Evolutionary conservation across 2,797 vertebrate species (phyloP), one percentile per base, ranked within the genome.

Genomic region (Phataginus tricuspis): DNA sequence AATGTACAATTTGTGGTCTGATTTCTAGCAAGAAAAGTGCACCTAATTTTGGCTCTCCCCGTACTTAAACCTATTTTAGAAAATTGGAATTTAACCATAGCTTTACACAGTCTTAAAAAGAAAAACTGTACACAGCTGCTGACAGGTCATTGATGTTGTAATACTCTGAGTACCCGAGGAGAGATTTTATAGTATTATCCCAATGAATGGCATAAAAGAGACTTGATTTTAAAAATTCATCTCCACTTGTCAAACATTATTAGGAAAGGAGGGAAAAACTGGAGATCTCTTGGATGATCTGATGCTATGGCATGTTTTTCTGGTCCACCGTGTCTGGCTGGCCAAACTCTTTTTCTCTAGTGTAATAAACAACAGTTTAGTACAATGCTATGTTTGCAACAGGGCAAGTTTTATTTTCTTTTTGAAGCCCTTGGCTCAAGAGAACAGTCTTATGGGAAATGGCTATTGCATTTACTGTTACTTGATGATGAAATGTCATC

Each of bases 381-480:
- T 57, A 92, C 92, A 95, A 91, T 53, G 49, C 63, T 80, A 86
- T 93, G 68, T 96, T 95, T 94, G 96, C 51, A 97, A 64, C 72
- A 97, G 96, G 95, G 29, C 71, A 97, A 94, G 59, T 92, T 93
- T 96, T 90, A n/a, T 94, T 93, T 97, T 91, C 55, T 86, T 87
- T 92, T 95, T 94, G 78, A 98, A 98, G 92, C 84, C 91, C 53
- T 94, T 98, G 98, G 98, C 97, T 97, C 89, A 96, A 92, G 94
- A 98, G 95, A 98, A 96, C 0, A 12, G 96, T 97, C 94, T 98
- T 98, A 98, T 97, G 96, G 98, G 98, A 98, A 98, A 98, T 86
- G 94, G 95, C 83, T 82, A 96, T 96, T 97, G 96, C 95, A 96
- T 97, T 98, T 98, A 98, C 91, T 96, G 98, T 96, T 98, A 98